These are phyloP conservation scores for Monarcha castaneiventris DNA, from an alignment of 2,113 vertebrate species.

Conservation along the genomic window DNA sequence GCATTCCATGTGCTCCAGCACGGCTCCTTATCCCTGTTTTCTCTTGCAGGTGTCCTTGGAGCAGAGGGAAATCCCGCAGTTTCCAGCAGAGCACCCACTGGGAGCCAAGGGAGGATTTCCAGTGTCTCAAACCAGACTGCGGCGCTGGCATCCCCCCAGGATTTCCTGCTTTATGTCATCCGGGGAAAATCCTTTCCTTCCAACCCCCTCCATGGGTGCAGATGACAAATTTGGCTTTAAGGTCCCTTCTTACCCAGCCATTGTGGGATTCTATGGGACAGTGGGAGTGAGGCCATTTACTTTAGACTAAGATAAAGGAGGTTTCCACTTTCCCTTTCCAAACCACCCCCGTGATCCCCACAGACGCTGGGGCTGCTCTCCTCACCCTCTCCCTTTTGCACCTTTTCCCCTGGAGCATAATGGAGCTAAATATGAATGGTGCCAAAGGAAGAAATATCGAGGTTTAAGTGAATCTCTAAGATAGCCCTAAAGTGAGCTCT, in stretches of 20 bases:
- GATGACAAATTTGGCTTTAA: not conserved
- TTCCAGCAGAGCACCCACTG: not conserved
- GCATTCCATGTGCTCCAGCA: accelerated
- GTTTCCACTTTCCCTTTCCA: not conserved
- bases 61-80: not conserved
- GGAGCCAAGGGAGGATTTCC: not conserved
- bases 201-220: not conserved
- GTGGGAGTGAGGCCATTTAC: not conserved
- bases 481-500: slow-evolving; percentile 79
- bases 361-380: not conserved
- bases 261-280: not conserved
- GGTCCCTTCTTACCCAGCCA: not conserved
- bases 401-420: slow-evolving; percentile 48
- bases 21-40: not conserved
- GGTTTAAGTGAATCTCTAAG: slow-evolving; percentile 75
- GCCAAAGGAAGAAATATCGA: slow-evolving; percentile 75
- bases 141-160: not conserved
- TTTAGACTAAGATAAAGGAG: not conserved
- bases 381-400: not conserved
- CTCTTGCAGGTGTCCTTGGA: not conserved
- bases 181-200: not conserved
- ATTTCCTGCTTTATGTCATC: not conserved
- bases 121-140: not conserved
- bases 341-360: not conserved
- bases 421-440: slow-evolving; percentile 74